Evolutionary conservation across 2,113 vertebrate genomes (phyloP), one percentile per base, ranked within the genome.

Genomic region (Illadopsis cleaveri): DNA sequence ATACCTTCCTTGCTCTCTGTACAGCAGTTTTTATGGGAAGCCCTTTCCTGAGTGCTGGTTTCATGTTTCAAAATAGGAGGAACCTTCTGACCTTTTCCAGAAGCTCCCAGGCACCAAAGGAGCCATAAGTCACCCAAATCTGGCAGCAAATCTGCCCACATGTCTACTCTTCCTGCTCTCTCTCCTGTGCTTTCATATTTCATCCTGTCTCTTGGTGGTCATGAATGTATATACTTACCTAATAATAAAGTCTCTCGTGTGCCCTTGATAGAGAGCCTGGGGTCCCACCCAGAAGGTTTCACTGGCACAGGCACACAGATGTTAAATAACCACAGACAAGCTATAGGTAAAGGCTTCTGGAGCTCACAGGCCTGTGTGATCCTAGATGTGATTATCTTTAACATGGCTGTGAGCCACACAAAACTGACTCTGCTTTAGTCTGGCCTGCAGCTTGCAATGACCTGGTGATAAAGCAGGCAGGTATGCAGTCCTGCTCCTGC

Each of bases 51-150:
- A 79, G 47, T 4, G 5, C 9, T 78, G 53, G 28, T 25, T 82
- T 65, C 86, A 64, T 20, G 12, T 80, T 91, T 95, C 84, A 75
- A 80, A 91, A 87, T 3, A 79, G 84, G 70, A 92, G 37, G 30
- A 84, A 91, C 84, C 77, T 81, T 53, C 40, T 78, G 85, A 91
- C 78, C 60, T 77, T 94, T 91, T 94, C 54, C 87, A 89, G 90
- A 76, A 92, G 86, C 86, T 66, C 48, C 33, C n/a, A 85, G 62
- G 83, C 51, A 95, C 18, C 66, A 45, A 23, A 48, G 89, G 72
- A 91, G 66, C 71, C 30, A 33, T 86, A 89, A 95, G 82, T 86
- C 61, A 97, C 64, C 45, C 47, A 81, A 81, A 95, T 24, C 82
- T 86, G 90, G 64, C 88, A 86, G 33, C 51, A 93, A 85, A 91